Percentiles rank a stretch among this genome's conserved stretches.
phyloP scores from a whole-genome alignment of 2,113 vertebrate genomes.

The Lepidothrix coronata region DNA sequence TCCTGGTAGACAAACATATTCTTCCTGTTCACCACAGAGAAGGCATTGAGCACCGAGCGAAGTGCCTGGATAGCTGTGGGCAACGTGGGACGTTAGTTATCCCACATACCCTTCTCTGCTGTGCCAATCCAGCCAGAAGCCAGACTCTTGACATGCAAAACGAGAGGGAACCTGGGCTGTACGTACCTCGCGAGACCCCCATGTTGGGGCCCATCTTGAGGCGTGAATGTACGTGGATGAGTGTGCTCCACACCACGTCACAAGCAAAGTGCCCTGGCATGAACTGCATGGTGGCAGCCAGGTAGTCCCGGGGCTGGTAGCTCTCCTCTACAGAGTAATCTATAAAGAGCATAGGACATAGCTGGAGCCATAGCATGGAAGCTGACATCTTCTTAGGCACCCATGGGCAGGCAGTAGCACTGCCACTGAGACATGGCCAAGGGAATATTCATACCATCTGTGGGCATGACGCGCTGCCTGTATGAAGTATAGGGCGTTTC shows the following conservation, averaged over 20 bases:
- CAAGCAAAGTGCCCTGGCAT: slow-evolving; percentile 96
- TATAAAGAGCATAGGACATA: slow-evolving; percentile 14
- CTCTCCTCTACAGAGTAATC: slow-evolving; percentile 92
- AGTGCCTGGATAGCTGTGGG: slow-evolving; percentile 91
- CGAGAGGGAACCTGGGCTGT: not conserved
- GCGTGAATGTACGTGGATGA: slow-evolving; percentile 94
- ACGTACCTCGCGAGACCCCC: slow-evolving; percentile 90
- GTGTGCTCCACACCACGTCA: slow-evolving; percentile 92
- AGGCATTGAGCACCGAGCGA: slow-evolving; percentile 93
- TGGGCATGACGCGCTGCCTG: slow-evolving; percentile 78
- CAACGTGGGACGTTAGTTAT: not conserved
- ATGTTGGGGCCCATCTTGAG: slow-evolving; percentile 98
- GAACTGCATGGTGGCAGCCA: slow-evolving; percentile 98
- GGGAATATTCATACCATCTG: slow-evolving; percentile 79
- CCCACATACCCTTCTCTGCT: not conserved
- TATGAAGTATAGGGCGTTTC: slow-evolving; percentile 85
- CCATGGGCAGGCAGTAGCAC: not conserved
- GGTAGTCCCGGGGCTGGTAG: slow-evolving; percentile 91
- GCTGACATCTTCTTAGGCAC: not conserved
- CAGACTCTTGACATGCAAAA: not conserved
- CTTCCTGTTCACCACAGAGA: slow-evolving; percentile 96
- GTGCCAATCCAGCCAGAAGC: not conserved
- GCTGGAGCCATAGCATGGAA: not conserved
- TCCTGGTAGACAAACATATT: slow-evolving; percentile 99
- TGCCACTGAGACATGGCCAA: not conserved